Evolutionary conservation across 2,888 invertebrate genomes (phyloP).

Genomic region (Panzeria rudis): DNA sequence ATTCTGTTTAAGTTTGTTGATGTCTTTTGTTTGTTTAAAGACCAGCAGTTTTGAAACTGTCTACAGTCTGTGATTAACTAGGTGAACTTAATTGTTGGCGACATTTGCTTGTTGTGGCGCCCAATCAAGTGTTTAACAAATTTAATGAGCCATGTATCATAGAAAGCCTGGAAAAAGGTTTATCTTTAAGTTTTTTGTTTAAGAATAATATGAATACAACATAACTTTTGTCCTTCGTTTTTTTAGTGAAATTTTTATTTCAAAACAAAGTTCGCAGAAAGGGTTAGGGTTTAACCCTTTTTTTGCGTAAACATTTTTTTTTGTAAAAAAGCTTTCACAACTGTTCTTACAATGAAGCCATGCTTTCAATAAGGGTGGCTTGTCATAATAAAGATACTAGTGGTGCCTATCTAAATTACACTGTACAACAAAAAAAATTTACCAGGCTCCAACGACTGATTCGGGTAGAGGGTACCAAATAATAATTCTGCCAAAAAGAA

Average conservation of each 20-base stretch:
- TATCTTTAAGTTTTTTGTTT: not conserved
- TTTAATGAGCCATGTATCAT: constrained; percentile 73
- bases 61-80: constrained; percentile 74
- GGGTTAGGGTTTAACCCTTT: constrained; percentile 52
- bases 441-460: too few relatives aligned
- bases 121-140: constrained; percentile 80
- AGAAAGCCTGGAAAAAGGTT: constrained; percentile 63
- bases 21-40: constrained; percentile 62
- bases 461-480: too few relatives aligned
- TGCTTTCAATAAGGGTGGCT: too few relatives aligned
- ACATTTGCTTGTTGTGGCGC: constrained; percentile 78
- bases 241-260: constrained; percentile 25
- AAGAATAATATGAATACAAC: not conserved
- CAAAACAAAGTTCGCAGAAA: constrained; percentile 59
- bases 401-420: too few relatives aligned
- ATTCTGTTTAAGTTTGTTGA: constrained; percentile 25
- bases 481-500: too few relatives aligned
- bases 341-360: too few relatives aligned
- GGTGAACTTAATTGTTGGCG: constrained; percentile 76
- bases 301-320: not conserved
- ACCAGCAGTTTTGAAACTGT: constrained; percentile 75
- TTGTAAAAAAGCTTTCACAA: not conserved
- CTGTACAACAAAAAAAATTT: too few relatives aligned
- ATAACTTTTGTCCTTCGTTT: not conserved
- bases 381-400: too few relatives aligned